phyloP scores from a whole-genome alignment of 2,113 vertebrate genomes.

The Bubo scandiacus region DNA sequence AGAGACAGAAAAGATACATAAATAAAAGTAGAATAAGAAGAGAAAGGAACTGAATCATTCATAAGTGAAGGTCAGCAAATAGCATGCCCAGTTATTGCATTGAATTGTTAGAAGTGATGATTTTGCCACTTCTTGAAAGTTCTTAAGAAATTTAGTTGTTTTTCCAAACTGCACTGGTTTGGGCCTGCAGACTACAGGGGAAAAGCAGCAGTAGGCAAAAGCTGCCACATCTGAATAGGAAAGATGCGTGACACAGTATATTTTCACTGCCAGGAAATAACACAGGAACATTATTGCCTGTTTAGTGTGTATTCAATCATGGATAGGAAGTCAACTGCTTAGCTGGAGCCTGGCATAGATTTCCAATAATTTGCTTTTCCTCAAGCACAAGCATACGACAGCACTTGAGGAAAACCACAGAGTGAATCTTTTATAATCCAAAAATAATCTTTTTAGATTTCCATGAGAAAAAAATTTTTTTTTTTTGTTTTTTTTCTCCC shows the following conservation, averaged over 20 bases:
- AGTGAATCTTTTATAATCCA: neutral
- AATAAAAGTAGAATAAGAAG: neutral
- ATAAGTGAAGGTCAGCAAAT: neutral
- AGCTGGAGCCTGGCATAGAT: slow-evolving; percentile 33
- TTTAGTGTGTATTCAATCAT: slow-evolving; percentile 49
- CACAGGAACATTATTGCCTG: slow-evolving; percentile 58
- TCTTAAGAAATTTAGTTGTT: neutral
- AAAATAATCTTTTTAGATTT: slow-evolving; percentile 15
- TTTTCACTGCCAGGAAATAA: slow-evolving; percentile 64
- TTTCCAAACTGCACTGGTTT: neutral
- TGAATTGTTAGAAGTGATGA: neutral
- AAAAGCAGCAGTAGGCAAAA: slow-evolving; percentile 41
- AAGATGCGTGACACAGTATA: slow-evolving; percentile 34
- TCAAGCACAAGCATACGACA: neutral
- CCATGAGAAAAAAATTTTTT: slow-evolving; percentile 14
- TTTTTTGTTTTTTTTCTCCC: neutral
- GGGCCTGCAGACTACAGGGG: neutral
- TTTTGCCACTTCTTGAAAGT: neutral
- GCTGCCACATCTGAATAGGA: slow-evolving; percentile 25
- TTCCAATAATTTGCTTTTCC: slow-evolving; percentile 55
- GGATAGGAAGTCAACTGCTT: slow-evolving; percentile 60
- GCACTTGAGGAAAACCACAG: neutral
- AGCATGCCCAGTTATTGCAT: neutral
- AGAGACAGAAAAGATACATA: neutral
- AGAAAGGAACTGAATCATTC: slow-evolving; percentile 10